phyloP scores from a whole-genome alignment of 2,888 invertebrate species.

The Tigriopus californicus region DNA sequence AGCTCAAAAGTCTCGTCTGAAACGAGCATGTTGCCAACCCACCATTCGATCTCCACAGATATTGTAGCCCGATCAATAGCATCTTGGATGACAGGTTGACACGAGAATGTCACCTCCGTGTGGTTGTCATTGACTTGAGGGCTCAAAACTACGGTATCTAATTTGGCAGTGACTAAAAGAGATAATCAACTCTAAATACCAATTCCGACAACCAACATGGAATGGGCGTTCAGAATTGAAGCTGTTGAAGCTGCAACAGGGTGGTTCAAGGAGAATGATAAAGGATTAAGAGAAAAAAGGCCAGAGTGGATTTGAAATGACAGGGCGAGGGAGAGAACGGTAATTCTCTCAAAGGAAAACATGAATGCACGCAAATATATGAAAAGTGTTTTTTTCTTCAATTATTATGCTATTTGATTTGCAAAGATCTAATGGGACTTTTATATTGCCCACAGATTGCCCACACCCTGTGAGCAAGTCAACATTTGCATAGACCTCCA shows the following conservation, averaged over 20 bases:
- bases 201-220: background rate
- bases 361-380: too few species aligned
- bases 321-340: too few species aligned
- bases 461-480: too few species aligned
- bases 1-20: slow-evolving; percentile 22
- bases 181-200: background rate
- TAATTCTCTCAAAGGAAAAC: too few species aligned
- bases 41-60: slow-evolving; percentile 23
- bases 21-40: slow-evolving; percentile 22
- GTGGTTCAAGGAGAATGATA: too few species aligned
- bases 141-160: background rate
- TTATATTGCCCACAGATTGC: too few species aligned
- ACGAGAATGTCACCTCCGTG: slow-evolving; percentile 22
- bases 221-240: background rate
- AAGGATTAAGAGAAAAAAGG: too few species aligned
- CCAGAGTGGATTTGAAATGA: too few species aligned
- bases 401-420: too few species aligned
- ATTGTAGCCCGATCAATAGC: slow-evolving; percentile 22
- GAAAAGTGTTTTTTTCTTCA: too few species aligned
- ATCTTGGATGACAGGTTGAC: slow-evolving; percentile 22
- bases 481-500: too few species aligned
- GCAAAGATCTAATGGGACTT: too few species aligned
- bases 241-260: background rate
- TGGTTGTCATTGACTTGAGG: background rate
- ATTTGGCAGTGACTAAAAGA: background rate